Evolutionary conservation across 2,113 vertebrate genomes (phyloP).

Genomic region (Pelodiscus sinensis): DNA sequence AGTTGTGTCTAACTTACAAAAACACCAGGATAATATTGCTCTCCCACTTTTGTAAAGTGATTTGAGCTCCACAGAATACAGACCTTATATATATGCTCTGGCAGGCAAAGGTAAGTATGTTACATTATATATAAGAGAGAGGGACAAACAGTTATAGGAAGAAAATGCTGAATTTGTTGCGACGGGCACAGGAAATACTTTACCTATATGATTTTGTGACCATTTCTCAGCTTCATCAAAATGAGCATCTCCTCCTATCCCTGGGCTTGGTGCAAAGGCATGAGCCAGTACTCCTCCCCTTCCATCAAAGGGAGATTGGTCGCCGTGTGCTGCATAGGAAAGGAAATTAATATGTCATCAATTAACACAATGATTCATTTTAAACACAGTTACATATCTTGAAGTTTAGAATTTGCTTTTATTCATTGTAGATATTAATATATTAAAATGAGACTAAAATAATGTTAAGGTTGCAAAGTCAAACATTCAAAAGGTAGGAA

Average conservation of each 20-base stretch:
- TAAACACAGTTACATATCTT: neutral
- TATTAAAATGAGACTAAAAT: neutral
- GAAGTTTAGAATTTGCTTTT: neutral
- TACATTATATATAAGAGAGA: neutral
- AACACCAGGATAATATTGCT: neutral
- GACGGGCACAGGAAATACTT: neutral
- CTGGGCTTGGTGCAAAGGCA: constrained; percentile 80
- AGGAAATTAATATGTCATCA: neutral
- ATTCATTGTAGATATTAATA: neutral
- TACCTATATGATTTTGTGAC: constrained; percentile 59
- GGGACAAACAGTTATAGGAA: neutral
- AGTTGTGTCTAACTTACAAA: neutral
- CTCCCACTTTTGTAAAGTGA: neutral
- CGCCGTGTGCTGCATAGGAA: constrained; percentile 82
- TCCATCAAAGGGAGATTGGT: constrained; percentile 87
- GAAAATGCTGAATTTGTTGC: neutral
- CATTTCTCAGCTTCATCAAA: constrained; percentile 90
- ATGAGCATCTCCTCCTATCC: constrained; percentile 88
- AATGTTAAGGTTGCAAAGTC: neutral
- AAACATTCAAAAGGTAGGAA: neutral
- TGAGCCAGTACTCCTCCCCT: constrained; percentile 83
- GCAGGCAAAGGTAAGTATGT: neutral
- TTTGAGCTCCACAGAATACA: neutral
- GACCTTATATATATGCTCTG: neutral
- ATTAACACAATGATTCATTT: neutral